Base-by-base conservation (phyloP, 35 echinoderm and acorn worm species). In the Diadema setosum region DNA sequence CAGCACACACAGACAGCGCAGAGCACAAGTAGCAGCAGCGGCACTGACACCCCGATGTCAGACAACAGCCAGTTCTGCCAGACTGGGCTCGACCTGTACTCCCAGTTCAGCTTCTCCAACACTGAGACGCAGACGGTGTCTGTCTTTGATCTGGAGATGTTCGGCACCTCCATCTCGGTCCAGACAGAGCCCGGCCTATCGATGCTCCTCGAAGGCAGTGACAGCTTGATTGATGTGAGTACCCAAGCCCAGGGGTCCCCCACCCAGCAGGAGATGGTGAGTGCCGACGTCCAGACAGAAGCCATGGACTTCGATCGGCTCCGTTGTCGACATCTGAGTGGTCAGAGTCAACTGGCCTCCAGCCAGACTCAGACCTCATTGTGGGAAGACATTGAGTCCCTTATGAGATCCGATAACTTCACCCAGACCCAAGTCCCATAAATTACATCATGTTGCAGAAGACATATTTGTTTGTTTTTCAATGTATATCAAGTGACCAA, bases 121-220 rank as follows among this genome's bases (percentile, higher is more conserved):
- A 78, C 40, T 3, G 73, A 78, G 73, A 78, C 73, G 9, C 73
- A 78, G 34, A 78, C 73, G 9, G 40, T 78, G 37, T 78, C 73
- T 24, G 40, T 78, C 33, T 78, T 78, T 78, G 73, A 78, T 41
- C 40, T 78, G 14, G 73, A 78, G 35, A 78, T 78, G 73, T 78
- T 78, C 44, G 73, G 73, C 17, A 78, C 39, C 73, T 78, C 73
- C 40, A 78, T 78, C 35, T 78, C 73, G 4, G 73, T 78, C 73
- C 73, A 78, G 73, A 78, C 73, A 8, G 73, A 78, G 4, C 7
- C 33, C 24, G 73, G 40, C 9, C 21, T 33, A 1, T 78, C 73
- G 17, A n/a, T 41, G 35, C 14, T 2, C 37, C 73, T 43, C 7
- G 63, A 8, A 27, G 73, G 37, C 24, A n/a, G 9, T 9, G 73